These are phyloP conservation scores for Pterocles orientalis DNA, from an alignment of 2,113 vertebrate genomes.

Conservation along the genomic window DNA sequence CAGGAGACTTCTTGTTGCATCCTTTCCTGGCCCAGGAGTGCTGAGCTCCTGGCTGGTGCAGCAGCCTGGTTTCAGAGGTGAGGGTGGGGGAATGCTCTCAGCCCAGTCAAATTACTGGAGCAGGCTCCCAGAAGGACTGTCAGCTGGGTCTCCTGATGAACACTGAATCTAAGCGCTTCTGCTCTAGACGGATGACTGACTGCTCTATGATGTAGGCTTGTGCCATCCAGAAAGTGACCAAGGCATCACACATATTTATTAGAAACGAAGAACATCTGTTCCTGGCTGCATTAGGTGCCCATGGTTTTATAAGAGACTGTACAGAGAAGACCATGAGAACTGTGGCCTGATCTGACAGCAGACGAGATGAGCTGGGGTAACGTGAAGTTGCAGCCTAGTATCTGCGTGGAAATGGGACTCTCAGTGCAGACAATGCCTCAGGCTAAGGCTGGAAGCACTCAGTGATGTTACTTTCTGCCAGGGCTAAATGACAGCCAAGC, in stretches of 20 bases:
- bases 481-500: background rate
- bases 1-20: background rate
- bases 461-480: background rate
- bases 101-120: background rate
- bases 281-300: background rate
- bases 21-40: background rate
- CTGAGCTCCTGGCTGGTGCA: accelerated
- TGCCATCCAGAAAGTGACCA: background rate
- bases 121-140: accelerated
- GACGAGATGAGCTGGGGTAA: background rate
- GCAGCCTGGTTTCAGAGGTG: background rate
- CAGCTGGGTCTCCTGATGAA: background rate
- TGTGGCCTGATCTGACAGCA: background rate
- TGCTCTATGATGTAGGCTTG: background rate
- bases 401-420: background rate
- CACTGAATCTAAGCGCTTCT: background rate
- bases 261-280: background rate
- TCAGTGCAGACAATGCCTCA: background rate
- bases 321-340: background rate
- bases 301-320: background rate
- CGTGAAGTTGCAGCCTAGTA: background rate
- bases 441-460: background rate
- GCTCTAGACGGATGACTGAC: background rate
- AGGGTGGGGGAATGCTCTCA: background rate
- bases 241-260: accelerated